A percentile compares a stretch with the other conserved stretches of the same genome.
These are phyloP conservation scores for Nomada hirtipes DNA, from an alignment of 2,888 invertebrate species.

Conservation along the genomic window DNA sequence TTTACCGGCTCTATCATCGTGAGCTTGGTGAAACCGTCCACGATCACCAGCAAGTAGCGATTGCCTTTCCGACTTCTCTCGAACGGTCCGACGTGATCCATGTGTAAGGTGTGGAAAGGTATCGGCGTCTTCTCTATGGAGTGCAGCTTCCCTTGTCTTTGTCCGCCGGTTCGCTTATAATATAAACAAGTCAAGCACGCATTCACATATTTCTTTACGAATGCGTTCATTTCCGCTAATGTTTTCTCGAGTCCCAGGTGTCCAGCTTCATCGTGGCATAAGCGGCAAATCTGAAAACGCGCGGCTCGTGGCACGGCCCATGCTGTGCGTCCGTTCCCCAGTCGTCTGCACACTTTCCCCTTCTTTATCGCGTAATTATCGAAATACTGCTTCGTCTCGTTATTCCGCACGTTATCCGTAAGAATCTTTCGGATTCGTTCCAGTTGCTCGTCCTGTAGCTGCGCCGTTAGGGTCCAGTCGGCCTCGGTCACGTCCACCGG, in stretches of 20 bases:
- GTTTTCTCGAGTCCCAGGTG: neutral
- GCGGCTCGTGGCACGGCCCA: neutral
- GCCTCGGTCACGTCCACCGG: constrained; percentile 34
- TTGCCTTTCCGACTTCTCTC: constrained; percentile 6
- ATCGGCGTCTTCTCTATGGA: neutral
- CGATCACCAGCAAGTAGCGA: constrained; percentile 7
- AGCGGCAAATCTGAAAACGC: neutral
- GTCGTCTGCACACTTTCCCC: neutral
- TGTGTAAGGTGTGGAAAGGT: constrained; percentile 16
- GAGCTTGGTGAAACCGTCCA: neutral
- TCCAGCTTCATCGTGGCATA: neutral
- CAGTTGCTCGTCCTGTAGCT: constrained; percentile 42
- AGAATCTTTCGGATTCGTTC: constrained; percentile 29
- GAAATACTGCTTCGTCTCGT: constrained; percentile 20
- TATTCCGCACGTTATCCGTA: constrained; percentile 26
- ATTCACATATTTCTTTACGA: neutral
- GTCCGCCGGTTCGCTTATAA: neutral
- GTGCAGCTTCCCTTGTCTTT: constrained; percentile 9
- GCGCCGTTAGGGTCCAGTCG: constrained; percentile 59
- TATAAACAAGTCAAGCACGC: neutral
- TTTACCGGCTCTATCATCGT: neutral
- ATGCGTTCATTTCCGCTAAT: neutral
- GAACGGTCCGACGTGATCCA: constrained; percentile 23
- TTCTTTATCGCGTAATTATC: constrained; percentile 14
- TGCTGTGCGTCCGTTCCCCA: neutral